Evolutionary conservation across 2,113 vertebrate genomes (phyloP).

Genomic region (Oceanites oceanicus): DNA sequence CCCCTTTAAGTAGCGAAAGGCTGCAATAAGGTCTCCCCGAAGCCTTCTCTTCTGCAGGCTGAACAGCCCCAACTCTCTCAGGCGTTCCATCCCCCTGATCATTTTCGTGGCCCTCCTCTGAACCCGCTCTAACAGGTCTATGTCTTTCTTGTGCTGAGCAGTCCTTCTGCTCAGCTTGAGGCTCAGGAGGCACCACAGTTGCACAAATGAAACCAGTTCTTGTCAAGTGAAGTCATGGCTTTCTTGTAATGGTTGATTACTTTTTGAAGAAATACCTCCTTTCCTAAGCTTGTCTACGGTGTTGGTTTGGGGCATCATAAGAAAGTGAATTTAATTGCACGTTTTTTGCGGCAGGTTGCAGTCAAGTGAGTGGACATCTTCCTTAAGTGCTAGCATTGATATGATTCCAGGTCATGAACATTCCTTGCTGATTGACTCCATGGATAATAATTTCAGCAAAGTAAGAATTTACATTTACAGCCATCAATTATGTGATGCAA

Average conservation of each 20-base stretch:
- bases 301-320: background rate
- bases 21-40: too few relatives aligned
- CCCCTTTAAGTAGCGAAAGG: too few relatives aligned
- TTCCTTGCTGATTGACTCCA: slow-evolving; percentile 79
- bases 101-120: too few relatives aligned
- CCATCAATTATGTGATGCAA: background rate
- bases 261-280: background rate
- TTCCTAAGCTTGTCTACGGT: background rate
- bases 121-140: too few relatives aligned
- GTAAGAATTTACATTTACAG: slow-evolving; percentile 70
- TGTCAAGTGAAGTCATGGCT: background rate
- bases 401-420: slow-evolving; percentile 74
- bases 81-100: too few relatives aligned
- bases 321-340: background rate
- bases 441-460: slow-evolving; percentile 73
- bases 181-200: background rate
- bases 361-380: slow-evolving; percentile 72
- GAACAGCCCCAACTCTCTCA: too few relatives aligned
- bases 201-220: background rate
- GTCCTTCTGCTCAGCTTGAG: background rate
- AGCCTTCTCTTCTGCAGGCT: too few relatives aligned
- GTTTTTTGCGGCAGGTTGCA: slow-evolving; percentile 69
- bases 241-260: background rate
- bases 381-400: slow-evolving; percentile 62
- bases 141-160: too few relatives aligned